A percentile compares a stretch with the other conserved stretches of the same genome.
These are phyloP conservation scores for Sitodiplosis mosellana DNA, from an alignment of 1,140 invertebrate genomes.

Conservation along the genomic window DNA sequence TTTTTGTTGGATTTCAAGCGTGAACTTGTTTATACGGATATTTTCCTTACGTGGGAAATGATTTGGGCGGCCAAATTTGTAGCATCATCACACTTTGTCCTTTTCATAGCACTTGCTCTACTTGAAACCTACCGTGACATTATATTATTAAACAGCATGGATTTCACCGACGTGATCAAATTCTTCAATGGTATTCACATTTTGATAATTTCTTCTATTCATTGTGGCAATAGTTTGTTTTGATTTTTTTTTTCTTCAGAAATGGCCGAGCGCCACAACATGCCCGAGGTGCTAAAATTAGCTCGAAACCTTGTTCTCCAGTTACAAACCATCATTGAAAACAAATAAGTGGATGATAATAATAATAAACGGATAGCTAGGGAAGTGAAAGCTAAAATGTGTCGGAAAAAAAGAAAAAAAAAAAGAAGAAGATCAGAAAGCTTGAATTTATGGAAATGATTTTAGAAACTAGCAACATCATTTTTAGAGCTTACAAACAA, in stretches of 20 bases:
- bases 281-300: slow-evolving; percentile 56
- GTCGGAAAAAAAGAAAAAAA: too few species aligned
- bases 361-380: too few species aligned
- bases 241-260: slow-evolving; percentile 40
- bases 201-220: too few species aligned
- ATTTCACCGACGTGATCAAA: slow-evolving; percentile 95
- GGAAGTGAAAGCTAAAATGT: too few species aligned
- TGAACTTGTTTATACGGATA: slow-evolving; percentile 81
- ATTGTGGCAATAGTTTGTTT: not conserved
- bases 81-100: slow-evolving; percentile 71
- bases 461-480: too few species aligned
- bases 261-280: slow-evolving; percentile 88
- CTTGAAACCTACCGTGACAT: slow-evolving; percentile 87
- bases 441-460: too few species aligned
- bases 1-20: slow-evolving; percentile 50
- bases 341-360: slow-evolving; percentile 39
- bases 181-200: slow-evolving; percentile 80
- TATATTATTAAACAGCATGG: slow-evolving; percentile 87
- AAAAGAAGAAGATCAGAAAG: too few species aligned
- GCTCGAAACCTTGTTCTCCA: slow-evolving; percentile 69
- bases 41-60: slow-evolving; percentile 85
- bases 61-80: slow-evolving; percentile 88
- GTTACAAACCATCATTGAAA: slow-evolving; percentile 78
- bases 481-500: too few species aligned
- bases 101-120: slow-evolving; percentile 82